Base-by-base conservation (phyloP, 2,888 invertebrate species). In the Cecidostiba fungosa region DNA sequence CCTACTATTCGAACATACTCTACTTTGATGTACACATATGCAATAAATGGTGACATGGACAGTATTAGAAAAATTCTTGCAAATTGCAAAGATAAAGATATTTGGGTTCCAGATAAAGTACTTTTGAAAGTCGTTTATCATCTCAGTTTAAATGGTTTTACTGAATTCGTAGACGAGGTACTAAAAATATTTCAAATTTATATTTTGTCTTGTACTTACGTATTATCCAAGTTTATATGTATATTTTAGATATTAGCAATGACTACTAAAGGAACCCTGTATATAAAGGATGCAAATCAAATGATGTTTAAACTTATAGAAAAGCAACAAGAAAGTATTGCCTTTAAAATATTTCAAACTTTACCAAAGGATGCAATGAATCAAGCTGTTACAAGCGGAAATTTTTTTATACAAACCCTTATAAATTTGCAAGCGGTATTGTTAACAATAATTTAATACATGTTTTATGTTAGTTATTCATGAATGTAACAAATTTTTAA, bases 1-100 rank as follows among this genome's bases (percentile, higher is more conserved):
- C 97, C 97, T 2, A 96, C 96, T 77, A 95, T 96, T 29, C 96
- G 96, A 81, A 97, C 98, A 0, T 98, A 97, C 91, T 95, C 96
- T 1, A 95, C 96, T 0, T 93, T 98, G 3, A 94, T 98, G 10
- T 96, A 96, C 90, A 97, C 97, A 5, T 96, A 96, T 93, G 98
- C 97, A 0, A 96, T 95, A 90, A 94, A 95, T 87, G 98, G 98
- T 19, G 96, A 98, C 89, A 94, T 97, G 77, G 95, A 95, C 1
- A 94, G 95, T 3, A 94, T 97, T 8, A 93, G 94, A 54, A 93
- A 93, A 62, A 93, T 95, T 5, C 92, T 97, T 19, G 92, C 94
- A 23, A 95, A 95, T 85, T 96, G 97, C 88, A 95, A 95, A 86
- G 92, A 94, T 1, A 95, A 96, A 87, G 96, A 97, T 84, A 94